Conservation (phyloP, 2,888 invertebrate genomes). For the Nomada fucata region DNA sequence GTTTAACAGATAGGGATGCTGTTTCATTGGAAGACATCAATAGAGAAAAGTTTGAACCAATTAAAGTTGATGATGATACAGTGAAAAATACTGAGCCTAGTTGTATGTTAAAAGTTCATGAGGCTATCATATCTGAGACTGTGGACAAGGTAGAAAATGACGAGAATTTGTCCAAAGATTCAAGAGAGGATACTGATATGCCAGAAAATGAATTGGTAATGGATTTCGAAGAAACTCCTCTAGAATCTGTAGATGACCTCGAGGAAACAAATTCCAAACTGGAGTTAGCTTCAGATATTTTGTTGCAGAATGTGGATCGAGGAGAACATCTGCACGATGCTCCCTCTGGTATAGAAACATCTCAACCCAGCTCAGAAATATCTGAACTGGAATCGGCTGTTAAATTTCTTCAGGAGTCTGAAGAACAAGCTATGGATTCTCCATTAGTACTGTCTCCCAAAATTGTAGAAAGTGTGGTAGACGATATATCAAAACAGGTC, state of each 20-base stretch:
- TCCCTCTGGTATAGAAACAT: slow-evolving; percentile 63
- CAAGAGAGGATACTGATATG: slow-evolving; percentile 30
- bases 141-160: slow-evolving; percentile 24
- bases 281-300: slow-evolving; percentile 68
- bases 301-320: slow-evolving; percentile 58
- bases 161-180: slow-evolving; percentile 40
- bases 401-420: slow-evolving; percentile 81
- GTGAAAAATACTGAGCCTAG: neutral
- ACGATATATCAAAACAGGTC: slow-evolving; percentile 65
- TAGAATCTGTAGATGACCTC: slow-evolving; percentile 56
- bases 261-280: slow-evolving; percentile 64
- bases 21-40: slow-evolving; percentile 21
- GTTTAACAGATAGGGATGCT: slow-evolving; percentile 49
- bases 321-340: slow-evolving; percentile 61
- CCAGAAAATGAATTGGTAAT: slow-evolving; percentile 57
- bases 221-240: slow-evolving; percentile 51
- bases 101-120: slow-evolving; percentile 36
- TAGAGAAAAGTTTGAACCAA: slow-evolving; percentile 20
- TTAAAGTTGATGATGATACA: slow-evolving; percentile 22
- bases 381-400: slow-evolving; percentile 82
- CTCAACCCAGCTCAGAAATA: slow-evolving; percentile 75
- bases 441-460: slow-evolving; percentile 78
- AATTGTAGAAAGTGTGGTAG: slow-evolving; percentile 68
- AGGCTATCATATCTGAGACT: slow-evolving; percentile 29
- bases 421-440: slow-evolving; percentile 84